Conservation (phyloP, 2,888 invertebrate genomes). For the Halocaridina rubra region DNA sequence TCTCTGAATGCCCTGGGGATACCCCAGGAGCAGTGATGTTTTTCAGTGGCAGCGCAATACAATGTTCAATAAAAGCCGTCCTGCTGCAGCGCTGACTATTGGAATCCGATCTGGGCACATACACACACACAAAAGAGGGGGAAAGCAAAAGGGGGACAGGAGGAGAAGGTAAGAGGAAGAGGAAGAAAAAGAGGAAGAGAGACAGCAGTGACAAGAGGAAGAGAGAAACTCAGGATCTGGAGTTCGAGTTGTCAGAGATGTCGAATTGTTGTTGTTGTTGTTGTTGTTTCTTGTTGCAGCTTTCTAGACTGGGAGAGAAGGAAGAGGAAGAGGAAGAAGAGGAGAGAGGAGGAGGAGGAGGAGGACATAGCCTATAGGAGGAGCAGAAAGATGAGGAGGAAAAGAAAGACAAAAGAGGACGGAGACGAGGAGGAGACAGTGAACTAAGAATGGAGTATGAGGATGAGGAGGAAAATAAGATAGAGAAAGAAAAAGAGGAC, state of each 20-base stretch:
- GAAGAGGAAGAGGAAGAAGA: too few species aligned
- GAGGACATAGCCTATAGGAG: too few species aligned
- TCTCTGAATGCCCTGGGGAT: too few species aligned
- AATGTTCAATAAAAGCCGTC: neutral
- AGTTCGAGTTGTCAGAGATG: neutral
- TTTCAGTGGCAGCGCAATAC: neutral
- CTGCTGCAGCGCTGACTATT: neutral
- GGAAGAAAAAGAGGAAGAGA: neutral
- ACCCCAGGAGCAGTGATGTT: neutral
- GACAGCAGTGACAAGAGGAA: neutral
- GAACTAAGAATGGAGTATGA: too few species aligned
- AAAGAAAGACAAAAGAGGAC: too few species aligned
- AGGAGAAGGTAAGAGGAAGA: neutral
- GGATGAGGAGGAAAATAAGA: too few species aligned
- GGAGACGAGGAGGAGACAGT: too few species aligned
- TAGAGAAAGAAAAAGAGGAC: too few species aligned
- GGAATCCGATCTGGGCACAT: neutral
- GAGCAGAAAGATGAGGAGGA: too few species aligned
- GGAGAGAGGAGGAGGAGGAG: too few species aligned
- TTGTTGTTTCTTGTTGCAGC: neutral
- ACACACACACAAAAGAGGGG: neutral
- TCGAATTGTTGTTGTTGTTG: neutral
- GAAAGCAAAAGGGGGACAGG: neutral
- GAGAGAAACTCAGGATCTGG: neutral
- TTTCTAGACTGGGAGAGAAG: too few species aligned